These are phyloP conservation scores for Galbula dea DNA, from an alignment of 2,113 vertebrate genomes.

Conservation along the genomic window DNA sequence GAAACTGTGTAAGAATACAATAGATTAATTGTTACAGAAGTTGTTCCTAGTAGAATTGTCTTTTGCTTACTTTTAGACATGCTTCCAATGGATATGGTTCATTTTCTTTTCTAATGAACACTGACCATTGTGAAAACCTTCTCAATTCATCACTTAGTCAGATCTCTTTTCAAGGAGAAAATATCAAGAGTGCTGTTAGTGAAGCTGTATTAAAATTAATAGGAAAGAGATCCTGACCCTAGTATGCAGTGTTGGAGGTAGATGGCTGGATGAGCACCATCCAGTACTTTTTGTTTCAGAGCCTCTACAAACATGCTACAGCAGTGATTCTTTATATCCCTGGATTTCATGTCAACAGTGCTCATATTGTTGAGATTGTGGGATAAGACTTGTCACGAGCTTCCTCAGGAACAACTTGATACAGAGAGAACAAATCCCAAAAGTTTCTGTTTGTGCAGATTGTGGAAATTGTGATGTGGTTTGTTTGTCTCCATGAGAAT, in stretches of 20 bases:
- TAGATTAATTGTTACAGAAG: not conserved
- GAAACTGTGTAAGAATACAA: not conserved
- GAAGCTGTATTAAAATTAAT: not conserved
- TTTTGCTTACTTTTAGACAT: not conserved
- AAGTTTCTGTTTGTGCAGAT: not conserved
- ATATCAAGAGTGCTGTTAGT: not conserved
- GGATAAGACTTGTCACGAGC: not conserved
- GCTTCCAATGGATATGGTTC: not conserved
- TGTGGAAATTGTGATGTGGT: not conserved
- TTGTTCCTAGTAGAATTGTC: not conserved
- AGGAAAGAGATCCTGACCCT: not conserved
- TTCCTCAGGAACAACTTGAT: not conserved
- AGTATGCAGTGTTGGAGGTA: not conserved
- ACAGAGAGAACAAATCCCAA: not conserved
- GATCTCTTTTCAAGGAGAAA: not conserved
- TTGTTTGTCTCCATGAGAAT: not conserved
- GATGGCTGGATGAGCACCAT: not conserved
- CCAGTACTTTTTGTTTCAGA: not conserved
- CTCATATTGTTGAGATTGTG: not conserved
- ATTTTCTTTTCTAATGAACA: not conserved
- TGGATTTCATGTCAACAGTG: not conserved
- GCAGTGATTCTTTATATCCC: not conserved
- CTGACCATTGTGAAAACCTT: not conserved
- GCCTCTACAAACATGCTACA: not conserved
- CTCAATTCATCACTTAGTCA: not conserved